These are phyloP conservation scores for Zelleria hepariella DNA, from an alignment of 2,888 invertebrate genomes.

Conservation along the genomic window DNA sequence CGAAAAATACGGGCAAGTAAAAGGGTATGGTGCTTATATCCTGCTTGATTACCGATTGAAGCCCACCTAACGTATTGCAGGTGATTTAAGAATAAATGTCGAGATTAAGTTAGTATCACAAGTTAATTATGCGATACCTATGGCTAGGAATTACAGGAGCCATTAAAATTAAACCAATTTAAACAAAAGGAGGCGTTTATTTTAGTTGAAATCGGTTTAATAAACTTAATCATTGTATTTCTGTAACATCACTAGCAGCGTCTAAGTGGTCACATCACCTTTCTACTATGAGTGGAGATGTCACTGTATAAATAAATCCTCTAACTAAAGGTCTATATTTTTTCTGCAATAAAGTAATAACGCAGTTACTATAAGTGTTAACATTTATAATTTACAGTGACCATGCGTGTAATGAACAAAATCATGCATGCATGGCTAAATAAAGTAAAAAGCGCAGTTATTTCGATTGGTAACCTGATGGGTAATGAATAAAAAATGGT, in stretches of 20 bases:
- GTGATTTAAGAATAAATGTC: neutral
- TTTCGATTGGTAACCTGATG: neutral
- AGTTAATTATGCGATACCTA: neutral
- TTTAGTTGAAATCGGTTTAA: no score
- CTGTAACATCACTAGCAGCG: no score
- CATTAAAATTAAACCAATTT: no score
- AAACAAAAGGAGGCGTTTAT: no score
- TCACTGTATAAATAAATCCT: no score
- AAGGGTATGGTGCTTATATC: conserved; percentile 38
- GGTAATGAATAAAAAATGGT: conserved; percentile 34
- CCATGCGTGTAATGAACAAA: neutral
- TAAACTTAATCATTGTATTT: no score
- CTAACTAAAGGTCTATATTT: no score
- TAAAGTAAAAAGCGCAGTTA: neutral
- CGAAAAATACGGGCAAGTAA: conserved; percentile 47
- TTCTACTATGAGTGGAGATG: no score
- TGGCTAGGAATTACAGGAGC: neutral
- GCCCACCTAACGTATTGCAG: conserved; percentile 1
- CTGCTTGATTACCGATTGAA: conserved; percentile 27
- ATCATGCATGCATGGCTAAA: neutral
- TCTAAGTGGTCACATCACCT: no score
- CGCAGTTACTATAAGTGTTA: no score
- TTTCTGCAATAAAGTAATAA: no score
- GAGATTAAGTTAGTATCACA: neutral
- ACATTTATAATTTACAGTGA: no score